These are phyloP conservation scores for Gobiocypris rarus DNA, from an alignment of 2,113 vertebrate species.

Conservation along the genomic window DNA sequence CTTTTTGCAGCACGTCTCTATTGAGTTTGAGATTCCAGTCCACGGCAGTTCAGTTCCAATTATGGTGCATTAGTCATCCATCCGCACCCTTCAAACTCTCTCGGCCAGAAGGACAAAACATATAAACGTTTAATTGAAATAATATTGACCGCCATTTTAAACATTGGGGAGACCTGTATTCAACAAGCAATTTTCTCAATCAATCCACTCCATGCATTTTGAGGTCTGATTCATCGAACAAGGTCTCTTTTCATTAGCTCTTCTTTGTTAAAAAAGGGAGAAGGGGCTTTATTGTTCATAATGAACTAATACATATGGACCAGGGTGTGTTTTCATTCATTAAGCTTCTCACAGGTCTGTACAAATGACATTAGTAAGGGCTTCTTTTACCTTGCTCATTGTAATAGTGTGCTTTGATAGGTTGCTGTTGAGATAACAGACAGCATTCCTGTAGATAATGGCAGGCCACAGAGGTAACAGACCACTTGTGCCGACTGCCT, in stretches of 20 bases:
- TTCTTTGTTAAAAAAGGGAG: background rate
- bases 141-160: background rate
- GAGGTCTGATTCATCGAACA: constrained; percentile 12
- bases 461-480: constrained; percentile 21
- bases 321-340: constrained; percentile 11
- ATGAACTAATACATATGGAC: background rate
- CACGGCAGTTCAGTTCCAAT: constrained; percentile 1
- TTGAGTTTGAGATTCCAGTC: background rate
- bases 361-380: constrained; percentile 3
- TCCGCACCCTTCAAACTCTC: constrained; percentile 22
- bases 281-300: constrained; percentile 1
- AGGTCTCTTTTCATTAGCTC: constrained; percentile 11
- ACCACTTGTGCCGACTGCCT: background rate
- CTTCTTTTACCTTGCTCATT: background rate
- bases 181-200: background rate
- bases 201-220: background rate
- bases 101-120: background rate
- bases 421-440: constrained; percentile 22
- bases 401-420: constrained; percentile 1
- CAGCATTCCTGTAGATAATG: constrained; percentile 46
- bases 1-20: background rate
- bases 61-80: constrained; percentile 24
- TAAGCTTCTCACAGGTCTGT: background rate
- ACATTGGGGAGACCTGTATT: background rate
- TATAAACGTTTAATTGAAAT: background rate